Base-by-base conservation (phyloP, 2,797 vertebrate species). In the Eupleurogrammus muticus region DNA sequence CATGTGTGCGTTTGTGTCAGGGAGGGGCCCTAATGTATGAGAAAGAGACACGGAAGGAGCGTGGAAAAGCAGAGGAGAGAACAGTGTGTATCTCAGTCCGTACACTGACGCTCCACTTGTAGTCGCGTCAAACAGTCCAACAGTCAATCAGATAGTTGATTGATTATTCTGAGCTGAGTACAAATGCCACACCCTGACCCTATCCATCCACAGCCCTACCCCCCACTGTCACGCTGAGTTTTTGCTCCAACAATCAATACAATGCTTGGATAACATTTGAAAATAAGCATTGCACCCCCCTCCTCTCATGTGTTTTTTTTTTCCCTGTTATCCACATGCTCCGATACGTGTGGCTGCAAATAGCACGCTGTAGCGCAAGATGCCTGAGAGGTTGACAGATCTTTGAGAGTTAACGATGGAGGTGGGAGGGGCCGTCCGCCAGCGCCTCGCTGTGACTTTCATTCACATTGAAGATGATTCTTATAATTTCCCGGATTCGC, bases 11-110 rank as follows among this genome's bases (percentile, higher is more conserved):
- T 89, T 70, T 77, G 84, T 87, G 69, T 88, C 56, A 73, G 87
- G 92, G 92, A 86, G 90, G 89, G 72, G 90, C 89, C 79, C 72
- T 82, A 85, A 85, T 85, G 87, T 82, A 85, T 64, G 82, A 90
- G 77, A 87, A 78, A 70, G 76, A 87, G 73, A 83, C 61, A 73
- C 71, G 65, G 68, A 84, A 51, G 72, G 59, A 77, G 58, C 9
- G 14, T 20, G 55, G 66, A 59, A 68, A 51, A 71, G 42, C 36
- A 62, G 60, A 66, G 20, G 34, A 70, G 57, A 66, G 67, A 60
- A 34, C 34, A 79, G 68, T 52, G 61, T 83, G 36, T 14, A 67
- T 77, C 42, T 78, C 50, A 46, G 51, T 19, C 5, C 19, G 51
- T 40, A 63, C 53, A 5, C 2, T 10, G 47, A 61, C 20, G 17